These are phyloP conservation scores for Goniozus legneri DNA, from an alignment of 1,140 invertebrate species.

Conservation along the genomic window DNA sequence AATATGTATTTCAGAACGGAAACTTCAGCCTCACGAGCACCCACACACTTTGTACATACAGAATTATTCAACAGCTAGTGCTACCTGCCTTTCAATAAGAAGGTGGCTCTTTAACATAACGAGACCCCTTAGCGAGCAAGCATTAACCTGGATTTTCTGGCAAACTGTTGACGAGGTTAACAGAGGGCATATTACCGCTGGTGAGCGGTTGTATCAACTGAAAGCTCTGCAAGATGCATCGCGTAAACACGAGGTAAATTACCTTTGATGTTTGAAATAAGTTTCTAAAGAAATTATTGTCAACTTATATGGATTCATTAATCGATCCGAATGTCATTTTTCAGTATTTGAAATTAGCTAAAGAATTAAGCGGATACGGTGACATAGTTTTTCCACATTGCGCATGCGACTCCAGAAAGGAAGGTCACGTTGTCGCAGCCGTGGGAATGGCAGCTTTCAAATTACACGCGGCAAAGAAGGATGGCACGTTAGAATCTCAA, in stretches of 20 bases:
- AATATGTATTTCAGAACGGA: slow-evolving; percentile 77
- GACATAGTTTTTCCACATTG: slow-evolving; percentile 93
- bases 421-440: slow-evolving; percentile 83
- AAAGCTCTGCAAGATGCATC: slow-evolving; percentile 90
- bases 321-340: slow-evolving; percentile 31
- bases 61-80: slow-evolving; percentile 98
- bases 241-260: slow-evolving; percentile 74
- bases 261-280: neutral
- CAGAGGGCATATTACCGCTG: slow-evolving; percentile 83
- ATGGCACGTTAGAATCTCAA: slow-evolving; percentile 80
- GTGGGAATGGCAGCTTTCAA: slow-evolving; percentile 74
- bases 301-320: neutral
- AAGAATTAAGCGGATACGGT: slow-evolving; percentile 85
- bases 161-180: slow-evolving; percentile 94
- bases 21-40: slow-evolving; percentile 89
- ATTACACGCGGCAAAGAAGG: slow-evolving; percentile 83
- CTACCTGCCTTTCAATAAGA: slow-evolving; percentile 88
- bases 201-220: slow-evolving; percentile 88
- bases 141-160: slow-evolving; percentile 69
- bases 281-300: neutral
- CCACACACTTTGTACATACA: slow-evolving; percentile 98
- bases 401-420: slow-evolving; percentile 88
- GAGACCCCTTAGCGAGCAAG: slow-evolving; percentile 61
- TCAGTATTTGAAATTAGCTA: slow-evolving; percentile 80
- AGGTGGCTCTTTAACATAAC: slow-evolving; percentile 90